Evolutionary conservation across 1,140 invertebrate genomes (phyloP).

Genomic region (Onthophagus taurus): DNA sequence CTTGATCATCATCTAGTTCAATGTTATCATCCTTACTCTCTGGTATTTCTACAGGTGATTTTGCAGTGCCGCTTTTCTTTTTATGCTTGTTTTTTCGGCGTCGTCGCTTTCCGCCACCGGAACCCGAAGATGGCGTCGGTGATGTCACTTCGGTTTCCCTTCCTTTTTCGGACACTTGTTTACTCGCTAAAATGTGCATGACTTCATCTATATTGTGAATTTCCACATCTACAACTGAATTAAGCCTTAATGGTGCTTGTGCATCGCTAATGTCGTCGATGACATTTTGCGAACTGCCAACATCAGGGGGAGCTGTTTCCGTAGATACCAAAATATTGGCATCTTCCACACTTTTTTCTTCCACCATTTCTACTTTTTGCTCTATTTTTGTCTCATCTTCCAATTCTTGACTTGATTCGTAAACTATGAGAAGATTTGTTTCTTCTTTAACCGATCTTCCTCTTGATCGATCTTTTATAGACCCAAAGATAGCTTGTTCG

Average conservation of each 20-base stretch:
- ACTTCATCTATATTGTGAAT: conserved; percentile 30
- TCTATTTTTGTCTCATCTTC: background rate
- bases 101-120: background rate
- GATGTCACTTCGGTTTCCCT: background rate
- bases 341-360: background rate
- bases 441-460: background rate
- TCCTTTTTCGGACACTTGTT: background rate
- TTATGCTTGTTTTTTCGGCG: conserved; percentile 1
- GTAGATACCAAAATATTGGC: background rate
- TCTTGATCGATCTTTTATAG: conserved; percentile 34
- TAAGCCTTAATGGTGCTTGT: conserved; percentile 12
- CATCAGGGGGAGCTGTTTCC: background rate
- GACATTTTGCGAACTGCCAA: background rate
- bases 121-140: background rate
- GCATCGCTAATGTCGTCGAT: background rate
- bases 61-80: background rate
- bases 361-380: background rate
- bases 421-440: background rate
- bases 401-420: background rate
- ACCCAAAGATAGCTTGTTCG: conserved; percentile 36
- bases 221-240: conserved; percentile 32
- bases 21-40: too few relatives aligned
- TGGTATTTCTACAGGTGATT: too few relatives aligned
- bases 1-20: too few relatives aligned
- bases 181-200: conserved; percentile 21